phyloP scores from a whole-genome alignment of 2,888 invertebrate genomes.

The Mesoligia furuncula region DNA sequence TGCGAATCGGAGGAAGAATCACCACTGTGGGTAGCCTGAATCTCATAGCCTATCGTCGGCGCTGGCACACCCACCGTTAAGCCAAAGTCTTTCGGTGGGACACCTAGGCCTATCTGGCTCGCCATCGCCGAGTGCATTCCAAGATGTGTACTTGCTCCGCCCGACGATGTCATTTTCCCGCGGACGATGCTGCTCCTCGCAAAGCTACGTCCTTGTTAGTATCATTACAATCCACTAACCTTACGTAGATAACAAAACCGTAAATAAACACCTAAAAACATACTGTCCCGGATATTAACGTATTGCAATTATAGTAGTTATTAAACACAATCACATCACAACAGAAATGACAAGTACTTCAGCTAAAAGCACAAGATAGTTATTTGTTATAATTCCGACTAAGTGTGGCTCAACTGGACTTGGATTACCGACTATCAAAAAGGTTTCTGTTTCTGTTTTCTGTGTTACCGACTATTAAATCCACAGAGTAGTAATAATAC shows the following conservation, averaged over 20 bases:
- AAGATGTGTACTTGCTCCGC: slow-evolving; percentile 74
- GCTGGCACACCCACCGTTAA: slow-evolving; percentile 77
- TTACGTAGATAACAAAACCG: slow-evolving; percentile 55
- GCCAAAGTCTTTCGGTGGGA: slow-evolving; percentile 74
- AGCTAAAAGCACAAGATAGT: slow-evolving; percentile 14
- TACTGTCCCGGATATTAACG: slow-evolving; percentile 25
- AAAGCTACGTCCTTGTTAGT: slow-evolving; percentile 73
- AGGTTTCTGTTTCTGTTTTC: too few relatives aligned
- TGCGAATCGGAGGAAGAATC: slow-evolving; percentile 86
- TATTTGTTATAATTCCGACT: slow-evolving; percentile 32
- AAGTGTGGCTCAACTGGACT: slow-evolving; percentile 20
- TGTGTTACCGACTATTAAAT: slow-evolving; percentile 33
- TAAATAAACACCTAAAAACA: slow-evolving; percentile 50
- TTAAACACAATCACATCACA: slow-evolving; percentile 53
- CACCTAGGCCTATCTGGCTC: slow-evolving; percentile 73
- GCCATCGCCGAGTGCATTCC: slow-evolving; percentile 75
- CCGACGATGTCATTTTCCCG: slow-evolving; percentile 80
- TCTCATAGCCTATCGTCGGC: slow-evolving; percentile 71
- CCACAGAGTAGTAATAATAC: background rate
- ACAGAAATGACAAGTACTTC: slow-evolving; percentile 29
- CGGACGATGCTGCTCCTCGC: slow-evolving; percentile 67
- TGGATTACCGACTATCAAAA: slow-evolving; percentile 36
- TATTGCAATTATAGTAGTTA: slow-evolving; percentile 12
- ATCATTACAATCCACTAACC: slow-evolving; percentile 72
- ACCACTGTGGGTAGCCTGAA: slow-evolving; percentile 76